These are phyloP conservation scores for Gymnorhina tibicen DNA, from an alignment of 2,113 vertebrate genomes.

Conservation along the genomic window DNA sequence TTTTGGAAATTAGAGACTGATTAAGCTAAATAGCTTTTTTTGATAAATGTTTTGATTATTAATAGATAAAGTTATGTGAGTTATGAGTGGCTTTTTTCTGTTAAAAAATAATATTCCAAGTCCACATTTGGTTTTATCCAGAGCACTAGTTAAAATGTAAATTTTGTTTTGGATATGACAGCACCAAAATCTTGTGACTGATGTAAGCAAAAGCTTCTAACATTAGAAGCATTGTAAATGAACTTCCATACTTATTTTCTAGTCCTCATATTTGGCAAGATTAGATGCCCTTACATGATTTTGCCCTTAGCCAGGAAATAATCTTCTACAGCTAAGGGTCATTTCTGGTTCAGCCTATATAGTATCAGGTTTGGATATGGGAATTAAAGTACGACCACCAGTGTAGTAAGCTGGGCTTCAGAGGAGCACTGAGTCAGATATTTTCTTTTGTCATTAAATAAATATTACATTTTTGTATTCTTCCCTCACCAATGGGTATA, in stretches of 20 bases:
- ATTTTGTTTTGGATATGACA: background rate
- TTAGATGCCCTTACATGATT: background rate
- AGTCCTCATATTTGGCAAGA: background rate
- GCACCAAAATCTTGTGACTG: background rate
- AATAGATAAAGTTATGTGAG: accelerated
- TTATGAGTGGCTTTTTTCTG: background rate
- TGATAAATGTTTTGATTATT: too few relatives aligned
- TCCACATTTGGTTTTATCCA: background rate
- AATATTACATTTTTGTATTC: background rate
- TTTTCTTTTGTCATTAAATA: background rate
- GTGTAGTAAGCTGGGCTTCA: background rate
- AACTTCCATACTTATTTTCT: background rate
- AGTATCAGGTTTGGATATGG: background rate
- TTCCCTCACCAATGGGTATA: background rate
- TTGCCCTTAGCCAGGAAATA: background rate
- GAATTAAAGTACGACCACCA: background rate
- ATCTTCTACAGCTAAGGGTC: background rate
- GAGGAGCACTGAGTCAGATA: background rate
- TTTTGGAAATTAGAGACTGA: background rate
- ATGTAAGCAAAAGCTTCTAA: background rate
- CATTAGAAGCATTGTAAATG: background rate
- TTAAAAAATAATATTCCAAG: background rate
- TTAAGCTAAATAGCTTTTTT: too few relatives aligned
- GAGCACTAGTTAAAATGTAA: background rate
- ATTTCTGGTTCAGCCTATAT: background rate